These are phyloP conservation scores for Rhadina sibilatrix DNA, from an alignment of 2,113 vertebrate genomes.

Conservation along the genomic window DNA sequence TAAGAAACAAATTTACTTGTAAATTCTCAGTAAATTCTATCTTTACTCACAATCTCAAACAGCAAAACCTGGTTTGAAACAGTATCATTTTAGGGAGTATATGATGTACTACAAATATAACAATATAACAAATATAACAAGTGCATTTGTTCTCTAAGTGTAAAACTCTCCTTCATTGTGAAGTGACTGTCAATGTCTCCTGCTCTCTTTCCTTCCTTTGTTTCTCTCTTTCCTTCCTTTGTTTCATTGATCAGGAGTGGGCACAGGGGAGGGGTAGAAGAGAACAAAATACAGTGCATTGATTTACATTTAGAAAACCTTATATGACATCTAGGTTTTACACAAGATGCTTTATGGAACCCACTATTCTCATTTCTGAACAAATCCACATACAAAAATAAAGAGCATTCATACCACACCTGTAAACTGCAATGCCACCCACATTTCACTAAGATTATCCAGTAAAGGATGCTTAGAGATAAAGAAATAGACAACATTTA, in stretches of 20 bases:
- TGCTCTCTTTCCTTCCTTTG: background rate
- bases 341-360: background rate
- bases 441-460: background rate
- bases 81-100: background rate
- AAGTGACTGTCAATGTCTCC: background rate
- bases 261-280: accelerated
- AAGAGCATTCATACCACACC: background rate
- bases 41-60: background rate
- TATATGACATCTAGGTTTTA: background rate
- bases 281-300: accelerated
- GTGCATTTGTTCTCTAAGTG: background rate
- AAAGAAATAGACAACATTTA: background rate
- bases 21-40: background rate
- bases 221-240: too few relatives aligned
- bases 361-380: background rate
- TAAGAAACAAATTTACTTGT: background rate
- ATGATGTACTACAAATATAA: background rate
- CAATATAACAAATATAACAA: background rate
- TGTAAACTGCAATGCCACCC: background rate
- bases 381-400: background rate
- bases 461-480: background rate
- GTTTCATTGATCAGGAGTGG: background rate
- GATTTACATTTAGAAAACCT: background rate
- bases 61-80: background rate
- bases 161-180: background rate